Base-by-base conservation (phyloP, 2,797 vertebrate species). In the Taeniopygia guttata region DNA sequence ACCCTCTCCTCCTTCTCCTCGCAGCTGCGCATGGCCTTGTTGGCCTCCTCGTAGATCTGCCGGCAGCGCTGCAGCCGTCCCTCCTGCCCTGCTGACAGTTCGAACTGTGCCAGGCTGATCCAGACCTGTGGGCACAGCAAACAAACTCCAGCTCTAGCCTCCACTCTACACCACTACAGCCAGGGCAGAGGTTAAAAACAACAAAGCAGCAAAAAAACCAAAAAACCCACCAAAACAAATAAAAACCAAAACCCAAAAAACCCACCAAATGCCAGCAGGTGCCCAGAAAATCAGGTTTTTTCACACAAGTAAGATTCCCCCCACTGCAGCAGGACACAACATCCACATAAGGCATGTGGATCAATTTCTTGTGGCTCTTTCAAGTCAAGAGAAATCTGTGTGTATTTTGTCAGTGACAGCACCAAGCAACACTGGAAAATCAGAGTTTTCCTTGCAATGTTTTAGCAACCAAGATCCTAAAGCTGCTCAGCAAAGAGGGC, bases 1-100 rank as follows among this genome's bases (percentile, higher is more conserved):
- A 99, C 98, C 9, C 99, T 98, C 96, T 99, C 99, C 96, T 99
- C 99, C 93, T 99, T 99, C 97, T 99, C 99, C 96, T 99, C 99
- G 8, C 99, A 99, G 97, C 95, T 98, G n/a, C 99, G 97, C 98
- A 99, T 97, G 84, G 98, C 96, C 96, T 98, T 99, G 96, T 99
- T 99, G 81, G 99, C 99, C 95, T 99, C 99, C 97, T 99, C 99
- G 5, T 98, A 99, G 79, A 99, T 98, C 88, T 99, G 98, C 60
- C 99, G 98, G 96, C 99, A 98, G 72, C 97, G 97, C 51, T 96
- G 94, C 96, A 99, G 96, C 34, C 98, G 97, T 36, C 98, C 98
- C 13, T 97, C 85, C 23, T 78, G 92, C 5, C 98, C 98, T 3
- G 98, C 97, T 1, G 99, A 99, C 56, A 99, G 97, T 97, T 99